Evolutionary conservation across 2,888 invertebrate genomes (phyloP), one percentile per base, ranked within the genome.

Genomic region (Lepidochitona cinerea): DNA sequence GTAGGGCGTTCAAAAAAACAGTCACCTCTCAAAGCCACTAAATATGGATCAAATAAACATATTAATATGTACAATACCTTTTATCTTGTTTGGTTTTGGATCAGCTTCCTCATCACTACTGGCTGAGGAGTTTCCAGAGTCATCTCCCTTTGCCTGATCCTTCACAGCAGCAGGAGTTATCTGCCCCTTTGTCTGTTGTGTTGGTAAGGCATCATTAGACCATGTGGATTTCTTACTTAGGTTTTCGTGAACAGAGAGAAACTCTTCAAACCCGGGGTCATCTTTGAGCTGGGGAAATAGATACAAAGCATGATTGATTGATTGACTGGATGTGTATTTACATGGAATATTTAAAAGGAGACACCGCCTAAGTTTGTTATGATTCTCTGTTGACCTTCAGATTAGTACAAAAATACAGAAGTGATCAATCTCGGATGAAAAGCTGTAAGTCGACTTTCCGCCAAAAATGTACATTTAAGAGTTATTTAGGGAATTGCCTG

Each of bases 191-290:
- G 7, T 9, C 26, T 59, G 59, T 32, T 59, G 59, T 26, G 26
- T 59, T 1, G 59, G 23, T 26, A 59, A 4, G 35, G 83, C 84
- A 84, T 93, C 93, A 86, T 94, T 93, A 29, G 89, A 91, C 93
- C 94, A 94, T 0, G 87, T 73, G 32, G 89, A 59, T 91, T 88
- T 88, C 1, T 70, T 77, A 6, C 76, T 66, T 7, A 79, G 72
- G 75, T 93, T 93, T 66, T 94, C 92, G 89, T 97, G 96, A n/a
- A 94, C 94, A 90, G 96, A 94, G 89, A 98, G 92, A 89, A 97
- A 98, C 89, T 98, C 97, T 77, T 93, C 92, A 92, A 98, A 98
- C 68, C 95, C 92, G 35, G 96, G 96, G 92, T 98, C 97, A 91
- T 96, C 94, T 76, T 88, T 86, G 26, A 89, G 74, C 87, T 88